Percentiles rank a stretch among this genome's conserved stretches.
Conservation (phyloP, 2,797 vertebrate genomes). For the Gallinago nigripennis region DNA sequence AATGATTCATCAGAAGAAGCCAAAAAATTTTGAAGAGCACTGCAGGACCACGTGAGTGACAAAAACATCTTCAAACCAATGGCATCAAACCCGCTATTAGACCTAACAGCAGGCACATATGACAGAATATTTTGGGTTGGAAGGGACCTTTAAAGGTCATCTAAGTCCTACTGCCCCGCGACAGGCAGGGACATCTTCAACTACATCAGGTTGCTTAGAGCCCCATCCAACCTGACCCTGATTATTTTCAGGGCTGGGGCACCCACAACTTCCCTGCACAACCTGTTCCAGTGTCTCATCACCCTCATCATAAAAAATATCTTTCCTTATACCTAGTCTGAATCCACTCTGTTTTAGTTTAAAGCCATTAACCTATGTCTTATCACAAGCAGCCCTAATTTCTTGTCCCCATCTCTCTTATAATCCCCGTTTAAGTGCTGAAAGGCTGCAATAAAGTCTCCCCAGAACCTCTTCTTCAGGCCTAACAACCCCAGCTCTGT, state of each 20-base stretch:
- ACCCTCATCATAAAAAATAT: rapidly evolving
- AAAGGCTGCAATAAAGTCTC: background rate
- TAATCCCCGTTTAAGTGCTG: background rate
- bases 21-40: background rate
- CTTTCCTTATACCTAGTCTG: background rate
- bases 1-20: background rate
- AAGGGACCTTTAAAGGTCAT: background rate
- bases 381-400: background rate
- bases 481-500: background rate
- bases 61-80: background rate
- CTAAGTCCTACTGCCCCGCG: background rate
- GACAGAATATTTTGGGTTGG: background rate
- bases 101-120: background rate
- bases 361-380: background rate
- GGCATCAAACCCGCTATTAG: background rate
- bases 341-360: background rate
- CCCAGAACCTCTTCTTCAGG: background rate
- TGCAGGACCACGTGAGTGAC: background rate
- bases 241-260: background rate
- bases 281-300: background rate
- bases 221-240: background rate
- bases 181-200: background rate
- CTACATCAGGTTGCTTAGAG: background rate
- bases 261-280: background rate
- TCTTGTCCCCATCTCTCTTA: background rate